phyloP scores from a whole-genome alignment of 2,113 vertebrate genomes.

The Scalopus aquaticus region DNA sequence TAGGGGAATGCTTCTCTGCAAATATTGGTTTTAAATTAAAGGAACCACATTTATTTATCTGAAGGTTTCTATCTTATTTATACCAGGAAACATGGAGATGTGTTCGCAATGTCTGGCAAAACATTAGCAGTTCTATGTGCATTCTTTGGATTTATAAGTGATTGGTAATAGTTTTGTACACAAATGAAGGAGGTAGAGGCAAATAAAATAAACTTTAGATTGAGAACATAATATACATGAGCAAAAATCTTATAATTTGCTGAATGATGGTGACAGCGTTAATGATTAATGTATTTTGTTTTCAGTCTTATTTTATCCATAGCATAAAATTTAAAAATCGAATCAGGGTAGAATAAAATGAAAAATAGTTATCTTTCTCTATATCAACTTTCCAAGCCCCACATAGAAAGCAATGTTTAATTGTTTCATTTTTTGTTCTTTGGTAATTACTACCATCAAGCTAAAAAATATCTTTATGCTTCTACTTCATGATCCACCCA shows the following conservation, averaged over 20 bases:
- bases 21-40: constrained; percentile 62
- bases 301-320: constrained; percentile 32
- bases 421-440: constrained; percentile 3
- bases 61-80: not conserved
- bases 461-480: not conserved
- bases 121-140: constrained; percentile 1
- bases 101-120: not conserved
- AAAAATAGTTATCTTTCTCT: not conserved
- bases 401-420: not conserved
- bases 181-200: not conserved
- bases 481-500: not conserved
- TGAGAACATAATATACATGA: not conserved
- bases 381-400: not conserved
- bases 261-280: constrained; percentile 21
- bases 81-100: constrained; percentile 12
- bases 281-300: constrained; percentile 32
- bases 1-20: not conserved
- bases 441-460: not conserved
- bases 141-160: not conserved
- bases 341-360: constrained; percentile 29
- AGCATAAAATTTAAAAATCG: constrained; percentile 32
- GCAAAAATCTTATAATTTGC: constrained; percentile 14
- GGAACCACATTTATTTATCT: constrained; percentile 24
- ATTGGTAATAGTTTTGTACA: constrained; percentile 18
- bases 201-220: constrained; percentile 23